Conservation (phyloP, 2,888 invertebrate species). For the Agrotis ipsilon region DNA sequence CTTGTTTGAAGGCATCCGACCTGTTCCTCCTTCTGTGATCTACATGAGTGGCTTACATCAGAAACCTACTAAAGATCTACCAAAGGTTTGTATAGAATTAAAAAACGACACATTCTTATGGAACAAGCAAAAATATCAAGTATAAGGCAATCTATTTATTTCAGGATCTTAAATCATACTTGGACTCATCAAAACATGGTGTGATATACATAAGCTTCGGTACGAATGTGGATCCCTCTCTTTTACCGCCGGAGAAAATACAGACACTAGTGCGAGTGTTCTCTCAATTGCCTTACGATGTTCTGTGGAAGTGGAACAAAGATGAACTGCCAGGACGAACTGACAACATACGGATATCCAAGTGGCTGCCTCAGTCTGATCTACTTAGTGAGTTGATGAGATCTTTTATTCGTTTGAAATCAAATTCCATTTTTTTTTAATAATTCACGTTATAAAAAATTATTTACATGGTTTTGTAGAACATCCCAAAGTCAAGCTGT, state of each 20-base stretch:
- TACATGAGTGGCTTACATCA: conserved; percentile 70
- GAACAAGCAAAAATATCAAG: background rate
- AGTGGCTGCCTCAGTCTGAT: conserved; percentile 77
- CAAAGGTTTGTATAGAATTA: conserved; percentile 54
- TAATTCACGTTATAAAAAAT: no score
- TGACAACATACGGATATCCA: no score
- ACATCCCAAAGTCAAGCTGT: conserved; percentile 83
- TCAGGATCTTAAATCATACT: conserved; percentile 74
- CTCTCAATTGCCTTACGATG: no score
- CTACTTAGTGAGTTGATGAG: conserved; percentile 66
- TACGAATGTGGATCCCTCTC: no score
- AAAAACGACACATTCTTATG: no score
- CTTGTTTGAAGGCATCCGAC: no score
- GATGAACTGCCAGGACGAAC: no score
- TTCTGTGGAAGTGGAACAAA: no score
- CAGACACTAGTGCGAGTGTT: no score
- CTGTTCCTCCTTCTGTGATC: no score
- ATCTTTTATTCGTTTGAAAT: background rate
- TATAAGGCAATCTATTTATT: conserved; percentile 32
- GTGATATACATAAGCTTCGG: conserved; percentile 80
- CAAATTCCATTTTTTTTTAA: no score
- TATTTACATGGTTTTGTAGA: no score
- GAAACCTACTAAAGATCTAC: conserved; percentile 62
- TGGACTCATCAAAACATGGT: conserved; percentile 75
- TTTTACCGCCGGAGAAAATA: conserved; percentile 70